Percentiles rank a stretch among this genome's conserved stretches.
These are phyloP conservation scores for Agapornis canus DNA, from an alignment of 2,797 vertebrate genomes.

Conservation along the genomic window DNA sequence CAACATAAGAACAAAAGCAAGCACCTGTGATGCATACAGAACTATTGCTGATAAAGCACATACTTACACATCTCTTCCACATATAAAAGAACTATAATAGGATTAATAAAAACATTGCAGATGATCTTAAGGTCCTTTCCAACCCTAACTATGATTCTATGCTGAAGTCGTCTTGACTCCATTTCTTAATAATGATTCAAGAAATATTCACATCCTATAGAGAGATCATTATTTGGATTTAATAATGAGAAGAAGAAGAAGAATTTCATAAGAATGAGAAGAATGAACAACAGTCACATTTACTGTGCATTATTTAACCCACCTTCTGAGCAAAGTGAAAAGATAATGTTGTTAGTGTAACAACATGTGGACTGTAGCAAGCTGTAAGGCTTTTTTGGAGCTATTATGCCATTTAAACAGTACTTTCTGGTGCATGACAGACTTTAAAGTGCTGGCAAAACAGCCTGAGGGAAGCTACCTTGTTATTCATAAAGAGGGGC, in stretches of 20 bases:
- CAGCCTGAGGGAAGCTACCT: not conserved
- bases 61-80: not conserved
- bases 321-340: fast-evolving
- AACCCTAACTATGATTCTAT: no score
- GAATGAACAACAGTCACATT: not conserved
- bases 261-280: not conserved
- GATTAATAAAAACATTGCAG: not conserved
- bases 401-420: not conserved
- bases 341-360: not conserved
- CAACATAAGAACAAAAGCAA: conserved; percentile 55
- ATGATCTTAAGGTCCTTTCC: no score
- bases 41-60: not conserved
- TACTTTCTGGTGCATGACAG: not conserved
- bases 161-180: no score
- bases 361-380: not conserved
- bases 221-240: no score
- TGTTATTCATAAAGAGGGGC: not conserved
- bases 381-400: not conserved
- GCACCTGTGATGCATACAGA: not conserved
- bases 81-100: not conserved
- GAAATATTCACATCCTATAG: no score
- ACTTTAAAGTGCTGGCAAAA: not conserved
- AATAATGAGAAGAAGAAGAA: no score
- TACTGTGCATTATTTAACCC: not conserved
- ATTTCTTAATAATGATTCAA: no score